phyloP scores from a whole-genome alignment of 2,888 invertebrate species.

The Acanthacorydalis orientalis region DNA sequence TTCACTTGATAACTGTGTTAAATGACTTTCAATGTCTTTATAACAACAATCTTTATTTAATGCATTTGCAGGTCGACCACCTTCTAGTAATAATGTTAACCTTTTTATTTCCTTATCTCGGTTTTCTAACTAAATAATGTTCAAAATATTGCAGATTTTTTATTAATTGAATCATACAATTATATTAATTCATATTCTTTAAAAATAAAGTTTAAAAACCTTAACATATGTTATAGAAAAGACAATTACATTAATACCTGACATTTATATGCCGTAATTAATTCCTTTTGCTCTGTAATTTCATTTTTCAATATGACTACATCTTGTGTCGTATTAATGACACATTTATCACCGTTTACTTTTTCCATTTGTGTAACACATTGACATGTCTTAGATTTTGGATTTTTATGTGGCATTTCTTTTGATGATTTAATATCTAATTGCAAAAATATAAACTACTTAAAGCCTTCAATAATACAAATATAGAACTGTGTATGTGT shows the following conservation, averaged over 20 bases:
- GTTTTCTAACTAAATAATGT: constrained; percentile 20
- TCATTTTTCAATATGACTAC: constrained; percentile 26
- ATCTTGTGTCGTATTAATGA: constrained; percentile 25
- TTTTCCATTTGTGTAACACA: too few species aligned
- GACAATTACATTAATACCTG: constrained; percentile 19
- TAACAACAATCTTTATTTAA: constrained; percentile 48
- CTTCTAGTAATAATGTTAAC: constrained; percentile 48
- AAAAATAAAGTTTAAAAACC: too few species aligned
- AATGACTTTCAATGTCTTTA: constrained; percentile 34
- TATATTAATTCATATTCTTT: too few species aligned
- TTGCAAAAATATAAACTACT: too few species aligned
- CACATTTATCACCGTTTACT: constrained; percentile 13
- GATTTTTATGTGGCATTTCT: too few species aligned
- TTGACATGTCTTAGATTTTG: too few species aligned
- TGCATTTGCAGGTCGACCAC: constrained; percentile 47
- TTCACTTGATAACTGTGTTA: constrained; percentile 31
- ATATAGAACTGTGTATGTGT: too few species aligned
- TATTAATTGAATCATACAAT: too few species aligned
- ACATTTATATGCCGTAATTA: constrained; percentile 24
- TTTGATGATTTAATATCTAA: neutral
- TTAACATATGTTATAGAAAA: too few species aligned
- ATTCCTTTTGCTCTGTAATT: constrained; percentile 18
- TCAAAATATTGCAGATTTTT: too few species aligned
- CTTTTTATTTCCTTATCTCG: constrained; percentile 56
- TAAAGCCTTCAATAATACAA: too few species aligned